These are phyloP conservation scores for Hermodice carunculata DNA, from an alignment of 2,888 invertebrate species.

Conservation along the genomic window DNA sequence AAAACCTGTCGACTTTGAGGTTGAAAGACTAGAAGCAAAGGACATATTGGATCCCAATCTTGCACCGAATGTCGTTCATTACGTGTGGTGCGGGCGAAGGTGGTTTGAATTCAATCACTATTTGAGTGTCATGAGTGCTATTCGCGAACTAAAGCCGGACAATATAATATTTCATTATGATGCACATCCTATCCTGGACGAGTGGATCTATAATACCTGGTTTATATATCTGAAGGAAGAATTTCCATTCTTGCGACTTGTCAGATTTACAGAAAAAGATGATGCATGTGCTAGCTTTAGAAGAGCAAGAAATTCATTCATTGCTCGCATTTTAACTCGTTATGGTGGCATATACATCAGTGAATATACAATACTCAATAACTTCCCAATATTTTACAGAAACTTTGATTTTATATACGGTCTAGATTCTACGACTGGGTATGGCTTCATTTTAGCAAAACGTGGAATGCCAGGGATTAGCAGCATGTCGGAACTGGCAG, in stretches of 20 bases:
- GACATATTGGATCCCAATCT: no score
- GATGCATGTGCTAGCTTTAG: not conserved
- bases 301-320: conserved; percentile 16
- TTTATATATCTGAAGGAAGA: conserved; percentile 8
- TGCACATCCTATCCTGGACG: conserved; percentile 45
- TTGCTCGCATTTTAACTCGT: not conserved
- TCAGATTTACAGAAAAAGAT: conserved; percentile 27
- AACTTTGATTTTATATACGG: conserved; percentile 31
- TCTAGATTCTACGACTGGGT: not conserved
- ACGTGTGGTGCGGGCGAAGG: conserved; percentile 55
- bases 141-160: not conserved
- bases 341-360: conserved; percentile 32
- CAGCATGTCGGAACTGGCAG: not conserved
- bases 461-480: not conserved
- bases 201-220: conserved; percentile 45
- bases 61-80: conserved; percentile 49
- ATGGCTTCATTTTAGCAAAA: conserved; percentile 12
- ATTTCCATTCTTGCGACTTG: not conserved
- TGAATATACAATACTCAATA: conserved; percentile 36
- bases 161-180: conserved; percentile 51
- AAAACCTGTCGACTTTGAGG: no score
- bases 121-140: conserved; percentile 48
- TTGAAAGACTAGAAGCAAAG: no score
- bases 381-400: conserved; percentile 25
- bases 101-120: conserved; percentile 59